Percentiles rank a stretch among this genome's conserved stretches.
Evolutionary conservation across 2,888 invertebrate species (phyloP).

Genomic region (Allolobophora icterica): DNA sequence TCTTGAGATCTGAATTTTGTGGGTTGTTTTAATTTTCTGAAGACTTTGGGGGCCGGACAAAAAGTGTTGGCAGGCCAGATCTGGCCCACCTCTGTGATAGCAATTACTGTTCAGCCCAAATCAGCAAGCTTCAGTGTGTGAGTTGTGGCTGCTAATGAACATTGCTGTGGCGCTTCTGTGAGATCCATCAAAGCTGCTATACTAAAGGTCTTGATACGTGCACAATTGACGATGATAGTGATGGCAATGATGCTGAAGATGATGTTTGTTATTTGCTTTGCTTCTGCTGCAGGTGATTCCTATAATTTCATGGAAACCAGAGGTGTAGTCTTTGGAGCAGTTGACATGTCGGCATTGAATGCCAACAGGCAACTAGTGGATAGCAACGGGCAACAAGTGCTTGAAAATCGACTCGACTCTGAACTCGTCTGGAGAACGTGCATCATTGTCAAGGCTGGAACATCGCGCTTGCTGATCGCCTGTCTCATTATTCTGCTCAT

Average conservation of each 20-base stretch:
- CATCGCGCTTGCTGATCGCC: neutral
- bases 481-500: neutral
- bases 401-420: neutral
- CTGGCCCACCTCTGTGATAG: no score
- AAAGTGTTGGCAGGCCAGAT: no score
- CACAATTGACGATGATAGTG: neutral
- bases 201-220: neutral
- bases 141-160: no score
- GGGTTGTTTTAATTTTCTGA: no score
- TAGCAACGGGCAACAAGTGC: neutral
- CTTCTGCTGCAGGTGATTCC: neutral
- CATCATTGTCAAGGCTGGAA: conserved; percentile 2
- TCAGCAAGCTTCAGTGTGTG: no score
- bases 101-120: no score
- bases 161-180: neutral
- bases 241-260: neutral
- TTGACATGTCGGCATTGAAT: neutral
- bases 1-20: no score
- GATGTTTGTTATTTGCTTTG: neutral
- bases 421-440: neutral
- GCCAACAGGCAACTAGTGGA: neutral
- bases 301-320: neutral
- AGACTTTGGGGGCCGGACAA: no score
- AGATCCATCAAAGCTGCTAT: neutral
- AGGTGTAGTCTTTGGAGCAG: neutral